These are phyloP conservation scores for Pseudoips prasinana DNA, from an alignment of 2,888 invertebrate genomes.

Conservation along the genomic window DNA sequence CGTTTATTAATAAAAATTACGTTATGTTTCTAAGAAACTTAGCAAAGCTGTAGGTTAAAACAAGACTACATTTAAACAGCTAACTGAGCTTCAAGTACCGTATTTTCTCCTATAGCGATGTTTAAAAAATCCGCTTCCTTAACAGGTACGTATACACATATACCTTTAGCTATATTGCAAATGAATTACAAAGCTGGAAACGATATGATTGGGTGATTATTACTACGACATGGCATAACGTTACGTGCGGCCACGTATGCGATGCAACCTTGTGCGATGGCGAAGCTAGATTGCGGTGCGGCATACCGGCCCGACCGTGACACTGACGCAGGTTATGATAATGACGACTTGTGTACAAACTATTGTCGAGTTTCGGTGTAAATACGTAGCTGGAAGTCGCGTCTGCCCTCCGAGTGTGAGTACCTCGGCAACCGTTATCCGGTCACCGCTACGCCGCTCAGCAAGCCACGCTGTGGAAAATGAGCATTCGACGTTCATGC, in stretches of 20 bases:
- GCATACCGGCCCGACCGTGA: conserved; percentile 69
- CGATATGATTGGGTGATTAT: conserved; percentile 38
- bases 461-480: conserved; percentile 46
- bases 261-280: conserved; percentile 70
- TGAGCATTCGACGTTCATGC: conserved; percentile 46
- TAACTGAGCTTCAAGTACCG: no score
- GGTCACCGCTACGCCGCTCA: conserved; percentile 68
- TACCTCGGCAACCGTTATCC: conserved; percentile 70
- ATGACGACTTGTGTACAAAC: conserved; percentile 55
- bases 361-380: conserved; percentile 49
- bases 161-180: no score
- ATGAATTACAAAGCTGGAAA: conserved; percentile 27
- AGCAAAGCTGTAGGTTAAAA: no score
- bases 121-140: no score
- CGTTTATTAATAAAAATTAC: conserved; percentile 1
- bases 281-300: conserved; percentile 57
- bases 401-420: conserved; percentile 59
- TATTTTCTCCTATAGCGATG: no score
- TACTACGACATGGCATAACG: conserved; percentile 49
- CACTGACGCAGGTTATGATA: conserved; percentile 69
- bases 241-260: conserved; percentile 66
- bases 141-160: no score
- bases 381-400: conserved; percentile 43
- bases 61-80: no score
- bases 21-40: background rate